Base-by-base conservation (phyloP, 2,888 invertebrate species). In the Latheticus oryzae region DNA sequence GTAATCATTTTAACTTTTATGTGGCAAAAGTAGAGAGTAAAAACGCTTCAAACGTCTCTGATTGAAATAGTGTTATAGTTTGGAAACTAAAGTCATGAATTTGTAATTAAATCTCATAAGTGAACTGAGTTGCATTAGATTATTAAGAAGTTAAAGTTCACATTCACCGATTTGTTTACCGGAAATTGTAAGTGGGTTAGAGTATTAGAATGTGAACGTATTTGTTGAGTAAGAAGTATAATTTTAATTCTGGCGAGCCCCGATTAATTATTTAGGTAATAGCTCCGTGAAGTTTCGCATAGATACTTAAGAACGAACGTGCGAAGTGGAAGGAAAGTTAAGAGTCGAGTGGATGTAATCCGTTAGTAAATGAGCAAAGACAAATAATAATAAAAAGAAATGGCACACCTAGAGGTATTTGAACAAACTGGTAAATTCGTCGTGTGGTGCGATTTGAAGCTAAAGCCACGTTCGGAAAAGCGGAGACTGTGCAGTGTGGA, bases 401-500 rank as follows among this genome's bases (percentile, higher is more conserved):
- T 38, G 50, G 11, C 16, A 16, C 37, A 37, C 26, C 8, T 50
- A n/a, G n/a, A n/a, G n/a, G n/a, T n/a, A n/a, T n/a, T n/a, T n/a
- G n/a, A n/a, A n/a, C n/a, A n/a, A n/a, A n/a, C n/a, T n/a, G n/a
- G n/a, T 51, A 21, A 40, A 51, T 28, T 51, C 21, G 16, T 38
- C 8, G 26, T 51, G 17, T 26, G 12, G 24, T 33, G 48, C 15
- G 37, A 50, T 50, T 50, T 47, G 47, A 47, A 47, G 19, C 23
- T 26, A 37, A 45, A n/a, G n/a, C n/a, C n/a, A n/a, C n/a, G 40
- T 52, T 40, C 23, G 52, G 23, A 13, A 42, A 35, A 33, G 24
- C 45, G 53, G 67, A 63, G 67, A 60, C 59, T 67, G 67, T 64
- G 67, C 67, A 65, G 67, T 65, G 60, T 54, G 58, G 23, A 56